Evolutionary conservation across 2,888 invertebrate genomes (phyloP).

Genomic region (Anarsia innoxiella): DNA sequence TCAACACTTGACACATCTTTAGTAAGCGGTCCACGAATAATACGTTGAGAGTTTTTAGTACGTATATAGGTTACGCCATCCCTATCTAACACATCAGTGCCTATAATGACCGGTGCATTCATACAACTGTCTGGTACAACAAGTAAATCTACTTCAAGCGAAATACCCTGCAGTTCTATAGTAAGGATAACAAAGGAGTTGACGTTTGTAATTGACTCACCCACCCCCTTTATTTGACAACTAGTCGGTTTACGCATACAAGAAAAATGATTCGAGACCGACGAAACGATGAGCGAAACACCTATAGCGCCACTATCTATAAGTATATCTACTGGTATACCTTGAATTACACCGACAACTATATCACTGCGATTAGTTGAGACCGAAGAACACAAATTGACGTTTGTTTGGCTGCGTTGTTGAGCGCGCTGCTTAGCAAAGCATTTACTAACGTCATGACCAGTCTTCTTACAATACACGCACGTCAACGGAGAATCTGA

Average conservation of each 20-base stretch:
- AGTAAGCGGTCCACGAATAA: neutral
- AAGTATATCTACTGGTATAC: conserved; percentile 6
- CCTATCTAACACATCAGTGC: conserved; percentile 12
- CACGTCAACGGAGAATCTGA: neutral
- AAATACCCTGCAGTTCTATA: conserved; percentile 14
- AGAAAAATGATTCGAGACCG: conserved; percentile 1
- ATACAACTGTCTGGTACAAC: conserved; percentile 15
- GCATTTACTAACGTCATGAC: neutral
- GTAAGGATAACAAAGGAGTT: conserved; percentile 14
- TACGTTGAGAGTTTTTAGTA: neutral
- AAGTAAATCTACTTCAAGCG: conserved; percentile 18
- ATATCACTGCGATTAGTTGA: neutral
- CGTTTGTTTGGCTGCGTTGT: neutral
- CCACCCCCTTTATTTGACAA: conserved; percentile 14
- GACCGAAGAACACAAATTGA: neutral
- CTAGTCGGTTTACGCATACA: neutral
- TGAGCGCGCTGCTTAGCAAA: neutral
- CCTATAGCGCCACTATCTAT: conserved; percentile 10
- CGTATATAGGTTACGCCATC: conserved; percentile 3
- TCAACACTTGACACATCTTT: neutral
- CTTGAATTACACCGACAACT: neutral
- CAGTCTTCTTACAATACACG: neutral
- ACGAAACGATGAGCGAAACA: conserved; percentile 6
- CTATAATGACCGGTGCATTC: conserved; percentile 15
- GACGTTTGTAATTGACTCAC: conserved; percentile 9